Evolutionary conservation across 30 jellyfish, hydroid and myxozoan species (phyloP), one percentile per base, ranked within the genome.

Genomic region (Cassiopea andromeda): DNA sequence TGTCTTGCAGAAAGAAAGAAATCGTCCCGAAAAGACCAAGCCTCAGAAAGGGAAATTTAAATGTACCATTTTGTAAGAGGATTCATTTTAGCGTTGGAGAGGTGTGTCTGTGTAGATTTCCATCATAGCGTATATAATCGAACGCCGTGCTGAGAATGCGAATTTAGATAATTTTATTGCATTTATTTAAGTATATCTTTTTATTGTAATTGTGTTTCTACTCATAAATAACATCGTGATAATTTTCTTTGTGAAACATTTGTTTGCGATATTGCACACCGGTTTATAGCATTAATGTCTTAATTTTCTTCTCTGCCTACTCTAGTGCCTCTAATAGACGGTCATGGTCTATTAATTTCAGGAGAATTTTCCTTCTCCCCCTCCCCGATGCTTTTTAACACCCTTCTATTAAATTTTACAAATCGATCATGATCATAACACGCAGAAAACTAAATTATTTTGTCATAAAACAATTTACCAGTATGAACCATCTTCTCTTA

Each of bases 41-140:
- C 93, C 93, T 27, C 93, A 77, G 67, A 77, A 86, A 38, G 88
- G 89, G 50, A 86, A 86, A 68, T 85, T 85, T 81, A 85, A 77
- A 71, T 86, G 93, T 48, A 64, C 88, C 19, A 75, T 86, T 76
- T 76, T 86, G 78, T 86, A 76, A 75, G 64, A 12, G 69, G 80
- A 17, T 43, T 7, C 7, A 12, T 46, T 7, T 61, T 54, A 46
- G n/a, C 72, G 44, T 69, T 66, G 79, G 59, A 60, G 50, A 17
- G 19, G 16, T 60, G 66, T 13, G 90, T 27, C 38, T 70, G 90
- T 81, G 90, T 81, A 81, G 90, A 81, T 61, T 60, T 60, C 46
- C 60, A 49, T 14, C 80, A 8, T 64, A 66, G 75, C 69, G 82
- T 81, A 70, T 81, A 81, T 60, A 77, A 12, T 16, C 48, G 50